Evolutionary conservation across 1,140 invertebrate species (phyloP), one percentile per base, ranked within the genome.

Genomic region (Matsumurasca onukii): DNA sequence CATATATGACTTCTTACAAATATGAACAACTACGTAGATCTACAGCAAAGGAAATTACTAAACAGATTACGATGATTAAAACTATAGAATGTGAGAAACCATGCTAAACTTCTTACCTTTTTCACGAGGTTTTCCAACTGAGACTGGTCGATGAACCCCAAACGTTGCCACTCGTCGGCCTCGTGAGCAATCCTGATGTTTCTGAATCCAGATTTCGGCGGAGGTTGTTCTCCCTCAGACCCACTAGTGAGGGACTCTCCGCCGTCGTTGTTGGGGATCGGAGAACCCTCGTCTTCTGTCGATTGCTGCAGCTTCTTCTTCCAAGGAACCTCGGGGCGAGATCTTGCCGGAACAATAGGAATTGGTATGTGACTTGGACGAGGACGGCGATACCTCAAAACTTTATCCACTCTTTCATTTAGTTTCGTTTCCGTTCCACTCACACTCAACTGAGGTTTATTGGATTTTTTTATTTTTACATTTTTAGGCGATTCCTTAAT

Each of bases 181-280:
- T 31, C 13, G 17, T 68, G 51, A 2, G 55, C 67, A 20, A 27
- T 30, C 31, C 30, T 12, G 20, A 61, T 45, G 17, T 12, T n/a
- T 31, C 52, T 20, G 20, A 31, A 57, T 20, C 49, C 66, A 2
- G 27, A 45, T 20, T 25, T 51, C 1, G 24, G 52, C 29, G 25
- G 25, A n/a, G 49, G 69, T 20, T 71, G 71, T 61, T 74, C 73
- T 15, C 73, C 72, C 22, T 74, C 73, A 3, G 71, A 74, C 31
- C 73, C 73, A 31, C 73, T 73, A 2, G 75, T 76, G n/a, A 75
- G 57, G 3, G 75, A 76, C 13, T 76, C 75, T 2, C 73, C 72
- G 15, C 72, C 75, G 61, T 76, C 73, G 27, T 34, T 59, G 20
- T 31, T 72, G 0, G 71, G 72, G 12, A 73, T 73, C 1, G 70